Conservation (phyloP, 2,113 vertebrate species). For the Sinosuthora webbiana region DNA sequence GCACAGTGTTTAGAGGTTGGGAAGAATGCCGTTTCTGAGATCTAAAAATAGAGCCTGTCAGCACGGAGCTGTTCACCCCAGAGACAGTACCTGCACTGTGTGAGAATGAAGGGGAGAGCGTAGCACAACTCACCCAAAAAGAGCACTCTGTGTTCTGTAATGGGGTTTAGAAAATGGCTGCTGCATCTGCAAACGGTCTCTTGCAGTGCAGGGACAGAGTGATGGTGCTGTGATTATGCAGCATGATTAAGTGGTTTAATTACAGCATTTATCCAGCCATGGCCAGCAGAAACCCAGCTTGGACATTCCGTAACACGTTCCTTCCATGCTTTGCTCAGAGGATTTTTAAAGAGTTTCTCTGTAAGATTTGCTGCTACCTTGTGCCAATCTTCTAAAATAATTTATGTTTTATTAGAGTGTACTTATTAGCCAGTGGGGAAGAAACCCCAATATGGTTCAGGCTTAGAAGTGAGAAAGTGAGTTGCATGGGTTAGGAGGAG, state of each 20-base stretch:
- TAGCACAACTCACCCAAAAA: not conserved
- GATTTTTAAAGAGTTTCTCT: not conserved
- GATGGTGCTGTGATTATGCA: not conserved
- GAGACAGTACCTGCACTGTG: not conserved
- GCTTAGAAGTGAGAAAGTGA: not conserved
- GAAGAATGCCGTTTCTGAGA: not conserved
- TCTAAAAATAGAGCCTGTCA: not conserved
- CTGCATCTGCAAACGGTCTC: not conserved
- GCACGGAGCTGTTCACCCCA: not conserved
- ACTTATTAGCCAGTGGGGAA: not conserved
- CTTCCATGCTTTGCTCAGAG: not conserved
- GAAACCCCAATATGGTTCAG: not conserved
- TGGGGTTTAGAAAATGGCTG: not conserved
- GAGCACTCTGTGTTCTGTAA: not conserved
- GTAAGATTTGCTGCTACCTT: not conserved
- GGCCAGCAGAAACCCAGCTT: not conserved
- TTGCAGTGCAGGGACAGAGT: not conserved
- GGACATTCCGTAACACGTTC: not conserved
- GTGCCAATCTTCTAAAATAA: not conserved
- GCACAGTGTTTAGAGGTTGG: not conserved
- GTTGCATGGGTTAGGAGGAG: not conserved
- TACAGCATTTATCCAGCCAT: not conserved
- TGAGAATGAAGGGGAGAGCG: not conserved
- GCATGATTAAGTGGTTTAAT: not conserved
- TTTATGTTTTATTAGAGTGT: not conserved